Evolutionary conservation across 2,797 vertebrate species (phyloP).

Genomic region (Paedocypris micromegethes): DNA sequence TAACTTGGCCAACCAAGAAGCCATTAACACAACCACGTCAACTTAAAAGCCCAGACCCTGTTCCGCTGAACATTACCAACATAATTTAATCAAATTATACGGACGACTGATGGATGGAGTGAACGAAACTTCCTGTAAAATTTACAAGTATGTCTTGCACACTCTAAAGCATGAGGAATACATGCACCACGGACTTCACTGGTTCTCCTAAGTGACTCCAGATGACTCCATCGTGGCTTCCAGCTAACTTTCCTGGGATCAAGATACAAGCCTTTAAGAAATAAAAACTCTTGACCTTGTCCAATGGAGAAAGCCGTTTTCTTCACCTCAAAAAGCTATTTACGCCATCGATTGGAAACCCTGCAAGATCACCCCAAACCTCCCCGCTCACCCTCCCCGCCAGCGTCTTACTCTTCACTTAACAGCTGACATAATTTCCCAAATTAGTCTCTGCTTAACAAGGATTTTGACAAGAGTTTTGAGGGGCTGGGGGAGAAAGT

Average conservation of each 20-base stretch:
- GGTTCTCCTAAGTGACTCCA: constrained; percentile 53
- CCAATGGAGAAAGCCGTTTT: constrained; percentile 49
- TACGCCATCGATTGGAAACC: constrained; percentile 42
- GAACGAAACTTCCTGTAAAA: constrained; percentile 43
- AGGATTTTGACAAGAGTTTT: constrained; percentile 72
- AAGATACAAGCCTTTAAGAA: constrained; percentile 43
- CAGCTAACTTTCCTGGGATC: constrained; percentile 56
- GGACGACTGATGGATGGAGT: constrained; percentile 48
- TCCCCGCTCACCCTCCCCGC: constrained; percentile 19
- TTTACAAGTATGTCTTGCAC: constrained; percentile 44
- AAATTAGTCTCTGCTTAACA: constrained; percentile 69
- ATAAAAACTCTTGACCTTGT: constrained; percentile 60
- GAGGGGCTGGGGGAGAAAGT: constrained; percentile 75
- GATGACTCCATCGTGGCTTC: constrained; percentile 56
- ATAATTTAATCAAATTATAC: constrained; percentile 52
- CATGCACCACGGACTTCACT: constrained; percentile 48
- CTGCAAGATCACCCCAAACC: constrained; percentile 9
- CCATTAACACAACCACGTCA: constrained; percentile 13
- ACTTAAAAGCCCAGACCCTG: constrained; percentile 24
- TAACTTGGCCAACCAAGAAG: background rate
- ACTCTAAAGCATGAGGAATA: constrained; percentile 41
- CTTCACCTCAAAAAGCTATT: constrained; percentile 56
- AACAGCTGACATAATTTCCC: constrained; percentile 71
- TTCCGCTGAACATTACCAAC: constrained; percentile 46
- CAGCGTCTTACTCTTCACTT: constrained; percentile 67